Evolutionary conservation across 1,140 invertebrate genomes (phyloP), one percentile per base, ranked within the genome.

Genomic region (Popillia japonica): DNA sequence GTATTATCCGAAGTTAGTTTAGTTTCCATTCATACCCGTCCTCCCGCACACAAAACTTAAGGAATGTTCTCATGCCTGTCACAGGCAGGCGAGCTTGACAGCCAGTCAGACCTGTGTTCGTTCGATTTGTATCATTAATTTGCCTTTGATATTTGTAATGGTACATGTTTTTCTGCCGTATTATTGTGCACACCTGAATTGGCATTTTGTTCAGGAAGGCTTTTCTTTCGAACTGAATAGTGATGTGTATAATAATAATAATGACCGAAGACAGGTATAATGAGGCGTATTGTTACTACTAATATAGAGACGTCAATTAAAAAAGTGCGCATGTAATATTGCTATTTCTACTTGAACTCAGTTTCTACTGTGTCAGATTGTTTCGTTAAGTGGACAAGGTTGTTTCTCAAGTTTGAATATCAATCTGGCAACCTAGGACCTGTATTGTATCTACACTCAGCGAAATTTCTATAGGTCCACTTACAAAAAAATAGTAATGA

Each of bases 61-160:
- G 40, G 72, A 73, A 73, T 73, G 72, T 73, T 73, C 72, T 42
- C 72, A 73, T 73, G 72, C 40, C 72, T 42, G 72, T 73, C 72
- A 73, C 11, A 68, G 40, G 23, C 11, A 73, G 20, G 8, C 27
- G n/a, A 27, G 22, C 3, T 27, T 73, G 72, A 73, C 72, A 73
- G 72, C 10, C 72, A 41, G 34, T 42, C 61, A 64, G 61, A 27
- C 23, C 61, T 64, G 61, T 64, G 40, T 73, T 73, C 72, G 72
- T 73, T 73, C 72, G 72, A 73, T 73, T 73, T 73, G 72, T 73
- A 73, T 73, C 72, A 73, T 73, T 73, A 73, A 73, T 73, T 73
- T 73, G 72, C 72, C 72, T 73, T 73, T 73, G 72, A 73, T 73
- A 73, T 73, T 73, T 40, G 72, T 73, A 73, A 73, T 73, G 72